A percentile compares a stretch with the other conserved stretches of the same genome.
Conservation (phyloP, 2,113 vertebrate species). For the Brachionichthys hirsutus region DNA sequence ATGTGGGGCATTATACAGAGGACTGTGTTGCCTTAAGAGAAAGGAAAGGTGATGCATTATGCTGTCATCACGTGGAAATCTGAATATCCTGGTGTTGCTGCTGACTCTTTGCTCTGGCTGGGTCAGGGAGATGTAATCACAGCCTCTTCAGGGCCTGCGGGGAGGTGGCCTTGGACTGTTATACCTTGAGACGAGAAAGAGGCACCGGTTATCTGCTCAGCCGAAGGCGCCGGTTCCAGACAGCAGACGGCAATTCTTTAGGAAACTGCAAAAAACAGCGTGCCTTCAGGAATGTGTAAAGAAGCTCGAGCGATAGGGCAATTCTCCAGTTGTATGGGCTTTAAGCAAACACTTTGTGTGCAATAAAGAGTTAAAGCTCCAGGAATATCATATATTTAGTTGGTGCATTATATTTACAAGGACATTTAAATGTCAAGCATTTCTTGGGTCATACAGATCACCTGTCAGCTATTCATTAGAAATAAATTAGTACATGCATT, state of each 20-base stretch:
- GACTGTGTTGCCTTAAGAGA: constrained; percentile 31
- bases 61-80: constrained; percentile 6
- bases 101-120: constrained; percentile 23
- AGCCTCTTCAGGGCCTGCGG: constrained; percentile 33
- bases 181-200: constrained; percentile 58
- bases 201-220: constrained; percentile 52
- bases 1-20: constrained; percentile 3
- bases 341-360: constrained; percentile 13
- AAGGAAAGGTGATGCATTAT: constrained; percentile 25
- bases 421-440: constrained; percentile 35
- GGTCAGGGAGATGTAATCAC: constrained; percentile 68
- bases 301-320: constrained; percentile 38
- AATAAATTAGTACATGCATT: constrained; percentile 16
- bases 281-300: constrained; percentile 33
- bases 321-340: constrained; percentile 23
- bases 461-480: too few relatives aligned
- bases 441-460: constrained; percentile 19
- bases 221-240: constrained; percentile 42
- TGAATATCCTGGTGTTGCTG: constrained; percentile 20
- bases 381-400: constrained; percentile 18
- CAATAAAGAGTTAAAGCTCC: constrained; percentile 8
- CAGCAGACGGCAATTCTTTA: constrained; percentile 54
- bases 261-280: too few relatives aligned
- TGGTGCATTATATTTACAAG: constrained; percentile 22
- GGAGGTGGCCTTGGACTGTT: constrained; percentile 56